phyloP scores from a whole-genome alignment of 2,888 invertebrate genomes.

The Macropis europaea region DNA sequence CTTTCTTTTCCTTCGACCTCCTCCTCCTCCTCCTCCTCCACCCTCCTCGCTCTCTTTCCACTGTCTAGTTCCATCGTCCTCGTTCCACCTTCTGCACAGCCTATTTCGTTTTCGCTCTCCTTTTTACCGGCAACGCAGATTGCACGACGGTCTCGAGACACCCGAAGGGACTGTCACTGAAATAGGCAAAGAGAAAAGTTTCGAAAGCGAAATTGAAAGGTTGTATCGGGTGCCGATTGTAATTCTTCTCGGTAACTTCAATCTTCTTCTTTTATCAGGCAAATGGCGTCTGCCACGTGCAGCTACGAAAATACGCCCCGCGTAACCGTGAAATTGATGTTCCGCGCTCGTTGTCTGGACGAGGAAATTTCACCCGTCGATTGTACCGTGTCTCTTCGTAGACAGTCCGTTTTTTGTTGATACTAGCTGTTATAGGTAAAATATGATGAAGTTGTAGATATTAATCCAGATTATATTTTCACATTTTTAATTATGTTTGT shows the following conservation, averaged over 20 bases:
- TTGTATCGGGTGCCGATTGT: conserved; percentile 25
- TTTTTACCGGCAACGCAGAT: conserved; percentile 52
- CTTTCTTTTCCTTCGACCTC: conserved; percentile 35
- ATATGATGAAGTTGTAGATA: too few species aligned
- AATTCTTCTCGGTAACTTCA: conserved; percentile 27
- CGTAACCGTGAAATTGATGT: conserved; percentile 20
- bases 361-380: conserved; percentile 16
- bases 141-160: conserved; percentile 54
- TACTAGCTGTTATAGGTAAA: too few species aligned
- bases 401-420: too few species aligned
- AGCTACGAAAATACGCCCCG: conserved; percentile 15
- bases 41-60: conserved; percentile 18
- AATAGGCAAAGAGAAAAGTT: conserved; percentile 20
- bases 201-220: conserved; percentile 38
- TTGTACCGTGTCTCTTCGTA: conserved; percentile 5
- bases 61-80: conserved; percentile 21
- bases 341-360: background rate
- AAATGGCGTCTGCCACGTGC: conserved; percentile 23
- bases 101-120: conserved; percentile 22
- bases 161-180: conserved; percentile 43
- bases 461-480: too few species aligned
- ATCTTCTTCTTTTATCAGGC: conserved; percentile 21
- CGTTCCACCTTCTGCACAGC: background rate
- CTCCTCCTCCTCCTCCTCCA: background rate
- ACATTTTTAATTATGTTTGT: too few species aligned